Base-by-base conservation (phyloP, 1,140 invertebrate genomes). In the Drosophila pseudoobscura region DNA sequence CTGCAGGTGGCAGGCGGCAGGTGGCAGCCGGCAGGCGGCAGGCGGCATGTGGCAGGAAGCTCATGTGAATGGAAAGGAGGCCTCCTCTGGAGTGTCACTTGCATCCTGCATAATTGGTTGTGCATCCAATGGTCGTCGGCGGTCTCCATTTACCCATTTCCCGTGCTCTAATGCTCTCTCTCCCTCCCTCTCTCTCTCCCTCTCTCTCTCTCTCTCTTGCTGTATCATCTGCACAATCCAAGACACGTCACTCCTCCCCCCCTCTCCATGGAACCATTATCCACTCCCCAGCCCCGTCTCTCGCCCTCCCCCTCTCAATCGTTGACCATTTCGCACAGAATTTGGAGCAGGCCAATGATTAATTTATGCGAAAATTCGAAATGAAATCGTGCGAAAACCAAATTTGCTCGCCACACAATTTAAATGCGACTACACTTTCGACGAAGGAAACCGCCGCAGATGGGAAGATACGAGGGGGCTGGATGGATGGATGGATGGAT, bases 301-400 rank as follows among this genome's bases (percentile, higher is more conserved):
- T 13, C 39, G 20, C 9, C 29, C 26, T 39, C 13, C 41, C 53
- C 29, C 56, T 20, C 41, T 58, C 6, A 15, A 51, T 13, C 49
- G 49, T 24, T 61, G 64, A 44, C 57, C 64, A 39, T 39, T 39
- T 39, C 35, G 60, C 72, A 52, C 56, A 61, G 35, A 79, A 61
- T 79, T 74, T 64, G 41, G 45, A 64, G 59, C 39, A 45, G 26
- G 50, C 54, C 57, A 74, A 69, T 74, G 75, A 60, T 70, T 79
- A 80, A 80, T 80, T 82, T 82, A 82, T 82, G 73, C 78, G 64
- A 57, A 39, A 75, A 76, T 70, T 78, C 76, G 73, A 79, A 79
- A 76, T 64, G 68, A 82, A 82, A 82, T 82, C 78, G 78, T 79
- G 78, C 76, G 78, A 82, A 82, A 82, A 76, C 50, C 72, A 69